Evolutionary conservation across 2,113 vertebrate species (phyloP).

Genomic region (Grallaria varia): DNA sequence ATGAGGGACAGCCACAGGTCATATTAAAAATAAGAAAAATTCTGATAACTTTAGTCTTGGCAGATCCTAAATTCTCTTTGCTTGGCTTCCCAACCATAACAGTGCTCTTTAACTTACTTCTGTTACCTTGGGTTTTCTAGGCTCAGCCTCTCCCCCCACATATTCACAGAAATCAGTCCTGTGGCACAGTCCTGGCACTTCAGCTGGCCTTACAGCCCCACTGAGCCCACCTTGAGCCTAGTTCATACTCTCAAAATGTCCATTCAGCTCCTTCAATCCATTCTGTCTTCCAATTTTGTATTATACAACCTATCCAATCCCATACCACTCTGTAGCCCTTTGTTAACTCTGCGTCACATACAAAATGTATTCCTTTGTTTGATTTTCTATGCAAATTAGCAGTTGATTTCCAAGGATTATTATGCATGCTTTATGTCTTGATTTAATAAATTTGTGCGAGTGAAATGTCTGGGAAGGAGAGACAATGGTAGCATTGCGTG

Average conservation of each 20-base stretch:
- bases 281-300: neutral
- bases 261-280: neutral
- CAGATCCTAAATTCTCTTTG: neutral
- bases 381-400: neutral
- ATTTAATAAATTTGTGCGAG: neutral
- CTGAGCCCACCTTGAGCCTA: neutral
- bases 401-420: neutral
- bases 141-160: rapidly evolving
- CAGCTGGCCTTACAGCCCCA: neutral
- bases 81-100: neutral
- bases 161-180: neutral
- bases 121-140: neutral
- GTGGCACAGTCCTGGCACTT: neutral
- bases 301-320: neutral
- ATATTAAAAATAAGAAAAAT: neutral
- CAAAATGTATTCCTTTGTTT: neutral
- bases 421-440: neutral
- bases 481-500: neutral
- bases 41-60: neutral
- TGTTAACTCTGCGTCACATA: neutral
- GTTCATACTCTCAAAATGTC: neutral
- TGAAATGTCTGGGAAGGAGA: conserved; percentile 8
- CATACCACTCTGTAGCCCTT: neutral
- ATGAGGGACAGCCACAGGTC: neutral
- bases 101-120: neutral